Evolutionary conservation across 2,888 invertebrate genomes (phyloP).

Genomic region (Thecocarcelia acutangulata): DNA sequence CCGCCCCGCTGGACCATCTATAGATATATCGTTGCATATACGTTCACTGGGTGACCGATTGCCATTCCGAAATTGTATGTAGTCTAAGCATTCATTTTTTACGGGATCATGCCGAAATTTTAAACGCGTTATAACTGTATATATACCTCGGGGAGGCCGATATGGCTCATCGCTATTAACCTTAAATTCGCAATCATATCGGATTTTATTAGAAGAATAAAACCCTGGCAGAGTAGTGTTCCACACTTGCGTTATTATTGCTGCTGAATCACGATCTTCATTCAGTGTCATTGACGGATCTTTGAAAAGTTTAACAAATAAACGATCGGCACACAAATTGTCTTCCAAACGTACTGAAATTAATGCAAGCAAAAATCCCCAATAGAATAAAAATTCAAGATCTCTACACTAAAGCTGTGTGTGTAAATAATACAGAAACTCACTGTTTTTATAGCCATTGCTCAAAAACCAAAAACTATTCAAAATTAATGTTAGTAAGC

Average conservation of each 20-base stretch:
- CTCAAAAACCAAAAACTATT: constrained; percentile 55
- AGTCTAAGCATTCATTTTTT: constrained; percentile 77
- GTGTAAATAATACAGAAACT: constrained; percentile 51
- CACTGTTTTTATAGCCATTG: constrained; percentile 73
- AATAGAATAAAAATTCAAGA: constrained; percentile 3
- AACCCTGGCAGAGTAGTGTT: constrained; percentile 76
- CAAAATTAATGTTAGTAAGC: constrained; percentile 57
- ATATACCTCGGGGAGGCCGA: constrained; percentile 74
- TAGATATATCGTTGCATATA: constrained; percentile 77
- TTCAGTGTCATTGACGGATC: constrained; percentile 76
- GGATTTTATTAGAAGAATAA: constrained; percentile 75
- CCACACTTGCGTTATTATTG: constrained; percentile 78
- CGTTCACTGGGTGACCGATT: constrained; percentile 77
- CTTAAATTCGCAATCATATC: constrained; percentile 78
- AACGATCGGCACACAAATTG: constrained; percentile 77
- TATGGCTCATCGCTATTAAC: constrained; percentile 75
- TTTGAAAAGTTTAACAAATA: constrained; percentile 75
- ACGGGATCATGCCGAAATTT: constrained; percentile 77
- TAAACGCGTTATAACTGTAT: constrained; percentile 78
- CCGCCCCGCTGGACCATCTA: constrained; percentile 77
- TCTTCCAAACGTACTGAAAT: constrained; percentile 77
- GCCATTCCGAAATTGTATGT: constrained; percentile 77
- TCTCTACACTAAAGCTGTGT: not conserved
- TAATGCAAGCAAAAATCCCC: constrained; percentile 4
- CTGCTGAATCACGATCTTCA: constrained; percentile 78